A percentile compares a stretch with the other conserved stretches of the same genome.
phyloP scores from a whole-genome alignment of 2,113 vertebrate species.

The Zosterops borbonicus region DNA sequence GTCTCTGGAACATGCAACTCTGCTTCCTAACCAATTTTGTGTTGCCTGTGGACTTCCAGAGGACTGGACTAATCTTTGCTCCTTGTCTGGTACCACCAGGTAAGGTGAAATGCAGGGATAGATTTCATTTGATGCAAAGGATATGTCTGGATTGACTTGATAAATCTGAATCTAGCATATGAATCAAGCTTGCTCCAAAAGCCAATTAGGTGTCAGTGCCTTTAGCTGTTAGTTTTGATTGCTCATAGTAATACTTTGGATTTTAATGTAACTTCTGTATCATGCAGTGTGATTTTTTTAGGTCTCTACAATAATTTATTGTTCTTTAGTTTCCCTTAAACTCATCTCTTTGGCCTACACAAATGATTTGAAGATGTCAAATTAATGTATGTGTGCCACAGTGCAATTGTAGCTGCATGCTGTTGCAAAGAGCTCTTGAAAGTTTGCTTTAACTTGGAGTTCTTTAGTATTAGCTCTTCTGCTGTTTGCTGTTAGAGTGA shows the following conservation, averaged over 20 bases:
- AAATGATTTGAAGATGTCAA: background rate
- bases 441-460: background rate
- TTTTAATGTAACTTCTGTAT: background rate
- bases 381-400: background rate
- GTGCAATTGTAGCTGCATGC: background rate
- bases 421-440: background rate
- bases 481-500: background rate
- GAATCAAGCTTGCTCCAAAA: background rate
- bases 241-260: background rate
- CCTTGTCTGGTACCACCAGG: background rate
- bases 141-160: background rate
- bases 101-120: fast-evolving
- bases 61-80: background rate
- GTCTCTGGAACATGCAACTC: background rate
- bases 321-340: background rate
- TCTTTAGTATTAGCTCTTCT: background rate
- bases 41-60: background rate
- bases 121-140: no score
- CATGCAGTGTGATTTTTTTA: background rate
- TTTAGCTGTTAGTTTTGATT: background rate
- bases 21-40: background rate
- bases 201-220: background rate
- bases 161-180: background rate
- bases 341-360: background rate
- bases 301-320: background rate